Base-by-base conservation (phyloP, 2,113 vertebrate species). In the Grammomys dolichurus region DNA sequence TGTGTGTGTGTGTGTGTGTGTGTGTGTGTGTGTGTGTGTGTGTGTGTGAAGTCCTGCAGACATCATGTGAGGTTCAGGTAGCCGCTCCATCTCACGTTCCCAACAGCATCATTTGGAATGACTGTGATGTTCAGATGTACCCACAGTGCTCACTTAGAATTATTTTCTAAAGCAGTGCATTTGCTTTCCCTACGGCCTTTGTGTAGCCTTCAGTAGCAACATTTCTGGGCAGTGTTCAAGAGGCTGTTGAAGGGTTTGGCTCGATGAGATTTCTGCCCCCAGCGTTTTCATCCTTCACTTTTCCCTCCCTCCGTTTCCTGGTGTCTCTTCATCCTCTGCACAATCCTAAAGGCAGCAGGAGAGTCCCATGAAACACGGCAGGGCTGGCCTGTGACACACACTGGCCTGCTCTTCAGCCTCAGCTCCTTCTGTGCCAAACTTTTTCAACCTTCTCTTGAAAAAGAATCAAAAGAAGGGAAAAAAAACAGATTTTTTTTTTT, bases 401-500 rank as follows among this genome's bases (percentile, higher is more conserved):
- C 24, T 6, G 22, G 36, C 12, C 48, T 96, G 20, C 58, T 86
- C 4, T 70, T 76, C 26, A 75, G 24, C 75, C 69, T 84, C 58
- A 5, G 22, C 58, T 89, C 67, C 51, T 80, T 95, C 0, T 0
- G n/a, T 46, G 36, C 28, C 43, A 28, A 54, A 87, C 69, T 95
- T 95, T 69, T 96, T 89, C 73, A 87, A 24, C 46, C 36, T 89
- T 19, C 54, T 95, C 14, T 93, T 80, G 31, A 73, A 33, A 95
- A 51, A 95, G 75, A 60, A 10, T 81, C 93, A 20, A 58, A 20
- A 58, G 17, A 58, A 20, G 58, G 6, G 20, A 58, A 58, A 63
- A 63, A 67, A 31, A 31, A 1, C 12, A 12, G 11, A 13, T 67
- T 67, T 67, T 31, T 63, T 60, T 12, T 43, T 69, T 33, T 10